phyloP scores from a whole-genome alignment of 2,888 invertebrate genomes.

The Mythimna impura region DNA sequence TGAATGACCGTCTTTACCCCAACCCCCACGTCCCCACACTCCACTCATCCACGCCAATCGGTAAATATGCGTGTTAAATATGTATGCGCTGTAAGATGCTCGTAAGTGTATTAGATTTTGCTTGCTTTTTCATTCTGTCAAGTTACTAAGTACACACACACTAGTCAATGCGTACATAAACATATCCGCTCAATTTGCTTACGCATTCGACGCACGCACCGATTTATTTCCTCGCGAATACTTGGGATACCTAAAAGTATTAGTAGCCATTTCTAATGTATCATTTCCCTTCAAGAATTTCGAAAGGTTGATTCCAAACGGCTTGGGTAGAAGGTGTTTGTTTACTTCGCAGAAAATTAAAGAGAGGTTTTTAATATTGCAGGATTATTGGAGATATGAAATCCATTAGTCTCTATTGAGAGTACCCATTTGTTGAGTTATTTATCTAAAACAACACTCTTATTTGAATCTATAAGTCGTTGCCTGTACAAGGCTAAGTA shows the following conservation, averaged over 20 bases:
- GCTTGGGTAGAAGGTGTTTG: slow-evolving; percentile 25
- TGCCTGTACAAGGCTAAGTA: slow-evolving; percentile 82
- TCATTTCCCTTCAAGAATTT: slow-evolving; percentile 53
- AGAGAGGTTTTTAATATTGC: slow-evolving; percentile 24
- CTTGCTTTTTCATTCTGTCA: slow-evolving; percentile 89
- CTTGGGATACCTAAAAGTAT: slow-evolving; percentile 61
- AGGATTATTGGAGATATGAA: slow-evolving; percentile 44
- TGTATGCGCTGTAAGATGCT: slow-evolving; percentile 89
- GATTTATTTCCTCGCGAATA: slow-evolving; percentile 73
- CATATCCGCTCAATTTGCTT: slow-evolving; percentile 77
- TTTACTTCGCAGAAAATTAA: slow-evolving; percentile 28
- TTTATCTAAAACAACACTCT: slow-evolving; percentile 65
- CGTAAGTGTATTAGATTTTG: slow-evolving; percentile 90
- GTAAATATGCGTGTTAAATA: slow-evolving; percentile 91
- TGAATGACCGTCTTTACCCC: slow-evolving; percentile 89
- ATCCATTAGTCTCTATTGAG: slow-evolving; percentile 56
- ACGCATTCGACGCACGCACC: slow-evolving; percentile 76
- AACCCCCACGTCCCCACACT: slow-evolving; percentile 72
- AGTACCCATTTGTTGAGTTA: slow-evolving; percentile 52
- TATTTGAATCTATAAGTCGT: slow-evolving; percentile 77
- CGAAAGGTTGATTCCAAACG: slow-evolving; percentile 41
- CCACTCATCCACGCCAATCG: slow-evolving; percentile 88
- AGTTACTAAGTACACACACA: slow-evolving; percentile 76
- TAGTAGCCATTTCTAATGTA: slow-evolving; percentile 50
- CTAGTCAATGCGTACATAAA: slow-evolving; percentile 75